Conservation (phyloP, 1,140 invertebrate species). For the Neomicropteryx cornuta region DNA sequence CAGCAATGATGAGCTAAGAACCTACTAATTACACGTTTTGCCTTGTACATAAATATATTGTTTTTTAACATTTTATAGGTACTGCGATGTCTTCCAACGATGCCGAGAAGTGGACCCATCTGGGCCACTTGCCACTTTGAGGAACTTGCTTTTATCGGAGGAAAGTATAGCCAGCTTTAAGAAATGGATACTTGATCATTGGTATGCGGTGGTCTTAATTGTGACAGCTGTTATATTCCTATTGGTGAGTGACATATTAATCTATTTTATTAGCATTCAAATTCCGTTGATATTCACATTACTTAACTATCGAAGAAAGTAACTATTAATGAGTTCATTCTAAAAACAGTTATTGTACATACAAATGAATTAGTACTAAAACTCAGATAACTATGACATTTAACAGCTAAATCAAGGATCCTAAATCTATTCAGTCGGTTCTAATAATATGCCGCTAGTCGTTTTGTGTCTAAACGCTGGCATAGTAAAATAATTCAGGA, state of each 20-base stretch:
- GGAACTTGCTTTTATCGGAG: slow-evolving; percentile 77
- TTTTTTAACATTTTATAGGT: too few relatives aligned
- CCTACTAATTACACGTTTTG: too few relatives aligned
- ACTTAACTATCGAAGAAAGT: slow-evolving; percentile 3
- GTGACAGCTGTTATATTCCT: slow-evolving; percentile 60
- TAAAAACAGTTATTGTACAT: slow-evolving; percentile 8
- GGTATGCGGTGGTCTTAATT: slow-evolving; percentile 73
- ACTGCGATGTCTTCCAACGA: slow-evolving; percentile 98
- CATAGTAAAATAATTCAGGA: too few relatives aligned
- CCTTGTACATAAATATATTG: too few relatives aligned
- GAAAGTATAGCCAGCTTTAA: slow-evolving; percentile 76
- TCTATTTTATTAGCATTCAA: background rate
- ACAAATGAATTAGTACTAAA: slow-evolving; percentile 1
- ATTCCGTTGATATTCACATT: slow-evolving; percentile 1
- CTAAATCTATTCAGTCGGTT: slow-evolving; percentile 7
- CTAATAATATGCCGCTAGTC: slow-evolving; percentile 5
- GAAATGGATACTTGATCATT: slow-evolving; percentile 73
- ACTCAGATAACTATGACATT: background rate
- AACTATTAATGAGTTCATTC: slow-evolving; percentile 2
- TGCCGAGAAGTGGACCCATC: slow-evolving; percentile 92
- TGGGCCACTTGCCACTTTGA: slow-evolving; percentile 82
- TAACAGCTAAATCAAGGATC: background rate
- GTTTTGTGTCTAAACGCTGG: too few relatives aligned
- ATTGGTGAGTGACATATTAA: slow-evolving; percentile 54
- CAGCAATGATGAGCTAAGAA: too few relatives aligned